Evolutionary conservation across 2,797 vertebrate genomes (phyloP).

Genomic region (Lepidocolaptes lacrymiger): DNA sequence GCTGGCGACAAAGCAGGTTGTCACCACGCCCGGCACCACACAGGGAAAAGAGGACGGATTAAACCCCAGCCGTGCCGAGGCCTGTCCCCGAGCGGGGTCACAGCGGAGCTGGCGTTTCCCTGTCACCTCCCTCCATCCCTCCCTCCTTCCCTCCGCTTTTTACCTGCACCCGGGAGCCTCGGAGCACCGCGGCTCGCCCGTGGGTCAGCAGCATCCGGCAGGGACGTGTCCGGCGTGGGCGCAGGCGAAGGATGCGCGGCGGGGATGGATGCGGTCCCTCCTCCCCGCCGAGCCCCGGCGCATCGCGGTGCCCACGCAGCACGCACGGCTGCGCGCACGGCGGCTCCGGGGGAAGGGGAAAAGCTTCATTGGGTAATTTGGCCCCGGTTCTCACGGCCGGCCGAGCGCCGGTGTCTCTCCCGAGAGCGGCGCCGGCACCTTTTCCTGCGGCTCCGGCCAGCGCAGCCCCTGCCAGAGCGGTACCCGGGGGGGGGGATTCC

Average conservation of each 20-base stretch:
- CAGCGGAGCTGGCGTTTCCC: not conserved
- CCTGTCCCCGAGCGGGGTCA: not conserved
- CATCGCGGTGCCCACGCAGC: conserved; percentile 17
- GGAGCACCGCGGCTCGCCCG: not conserved
- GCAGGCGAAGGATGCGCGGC: not conserved
- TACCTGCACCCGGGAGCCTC: not conserved
- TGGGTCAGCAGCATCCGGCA: not conserved
- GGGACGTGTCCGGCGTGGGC: not conserved
- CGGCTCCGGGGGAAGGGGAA: not conserved
- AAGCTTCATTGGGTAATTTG: not conserved
- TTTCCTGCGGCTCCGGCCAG: not conserved
- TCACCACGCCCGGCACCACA: not conserved
- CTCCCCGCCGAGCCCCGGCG: not conserved
- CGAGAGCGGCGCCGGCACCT: not conserved
- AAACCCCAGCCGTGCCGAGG: not conserved
- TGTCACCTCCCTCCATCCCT: not conserved
- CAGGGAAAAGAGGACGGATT: not conserved
- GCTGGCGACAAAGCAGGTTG: accelerated
- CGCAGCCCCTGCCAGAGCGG: not conserved
- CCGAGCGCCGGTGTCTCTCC: accelerated
- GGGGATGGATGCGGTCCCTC: not conserved
- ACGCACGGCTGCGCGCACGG: conserved; percentile 22
- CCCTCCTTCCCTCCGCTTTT: not conserved
- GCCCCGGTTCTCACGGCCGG: not conserved
- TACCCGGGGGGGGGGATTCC: accelerated